Conservation (phyloP, 2,113 vertebrate genomes). For the Calonectris borealis region DNA sequence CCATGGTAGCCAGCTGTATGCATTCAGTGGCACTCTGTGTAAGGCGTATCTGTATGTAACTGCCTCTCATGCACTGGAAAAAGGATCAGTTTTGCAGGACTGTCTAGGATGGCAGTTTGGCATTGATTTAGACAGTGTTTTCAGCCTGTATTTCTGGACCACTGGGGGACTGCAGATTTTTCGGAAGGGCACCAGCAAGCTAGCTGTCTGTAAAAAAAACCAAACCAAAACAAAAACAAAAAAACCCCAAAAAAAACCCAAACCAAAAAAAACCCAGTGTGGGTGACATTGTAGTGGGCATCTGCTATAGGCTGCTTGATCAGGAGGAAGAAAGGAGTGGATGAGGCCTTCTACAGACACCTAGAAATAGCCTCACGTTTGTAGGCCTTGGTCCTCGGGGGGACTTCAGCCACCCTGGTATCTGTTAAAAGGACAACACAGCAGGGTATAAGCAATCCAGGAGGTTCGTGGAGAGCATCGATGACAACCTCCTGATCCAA, state of each 20-base stretch:
- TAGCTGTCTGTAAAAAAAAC: neutral
- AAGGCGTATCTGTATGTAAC: neutral
- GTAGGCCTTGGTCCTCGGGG: neutral
- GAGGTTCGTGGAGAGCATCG: neutral
- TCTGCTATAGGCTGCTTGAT: neutral
- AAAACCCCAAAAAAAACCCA: neutral
- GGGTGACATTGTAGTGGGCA: neutral
- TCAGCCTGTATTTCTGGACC: neutral
- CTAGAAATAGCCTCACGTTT: neutral
- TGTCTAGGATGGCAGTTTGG: neutral
- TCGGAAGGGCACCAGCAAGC: neutral
- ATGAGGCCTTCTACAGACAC: neutral
- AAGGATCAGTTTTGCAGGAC: neutral
- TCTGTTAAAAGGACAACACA: neutral
- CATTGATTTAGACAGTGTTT: neutral
- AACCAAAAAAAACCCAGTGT: neutral
- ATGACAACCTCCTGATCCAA: neutral
- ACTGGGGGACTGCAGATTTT: neutral
- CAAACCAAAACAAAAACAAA: too few species aligned
- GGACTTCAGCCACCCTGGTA: neutral
- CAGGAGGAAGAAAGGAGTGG: neutral
- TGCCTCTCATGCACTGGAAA: neutral
- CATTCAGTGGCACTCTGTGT: neutral
- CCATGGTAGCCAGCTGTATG: neutral
- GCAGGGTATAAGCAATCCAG: neutral